These are phyloP conservation scores for Zaprionus ghesquierei DNA, from an alignment of 1,140 invertebrate species.

Conservation along the genomic window DNA sequence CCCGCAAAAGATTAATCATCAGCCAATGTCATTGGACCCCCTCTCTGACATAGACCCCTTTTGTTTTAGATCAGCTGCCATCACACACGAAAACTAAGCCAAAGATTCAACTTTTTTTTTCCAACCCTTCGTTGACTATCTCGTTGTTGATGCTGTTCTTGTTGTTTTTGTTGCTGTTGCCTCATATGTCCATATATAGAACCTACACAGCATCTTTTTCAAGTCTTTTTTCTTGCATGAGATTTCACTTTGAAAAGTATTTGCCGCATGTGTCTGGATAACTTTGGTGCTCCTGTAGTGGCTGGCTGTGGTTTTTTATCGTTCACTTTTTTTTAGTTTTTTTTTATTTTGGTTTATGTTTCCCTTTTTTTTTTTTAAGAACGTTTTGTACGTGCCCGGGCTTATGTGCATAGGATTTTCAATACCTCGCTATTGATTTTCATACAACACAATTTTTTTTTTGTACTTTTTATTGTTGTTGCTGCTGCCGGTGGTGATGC, in stretches of 20 bases:
- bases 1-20: neutral
- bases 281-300: conserved; percentile 63
- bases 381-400: conserved; percentile 74
- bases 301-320: conserved; percentile 49
- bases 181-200: conserved; percentile 1
- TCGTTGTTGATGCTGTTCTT: no score
- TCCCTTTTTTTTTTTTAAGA: conserved; percentile 47
- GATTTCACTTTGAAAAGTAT: conserved; percentile 80
- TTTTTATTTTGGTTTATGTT: conserved; percentile 45
- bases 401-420: conserved; percentile 79
- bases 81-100: conserved; percentile 23
- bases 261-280: conserved; percentile 76
- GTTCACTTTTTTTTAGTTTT: conserved; percentile 25
- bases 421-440: conserved; percentile 78
- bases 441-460: conserved; percentile 71
- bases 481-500: conserved; percentile 21
- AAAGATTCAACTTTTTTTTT: conserved; percentile 49
- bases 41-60: neutral
- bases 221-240: conserved; percentile 25
- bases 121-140: conserved; percentile 34
- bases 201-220: neutral
- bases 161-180: no score
- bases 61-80: conserved; percentile 33
- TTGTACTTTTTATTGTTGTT: conserved; percentile 29
- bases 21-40: conserved; percentile 17